Evolutionary conservation across 2,888 invertebrate species (phyloP), one percentile per base, ranked within the genome.

Genomic region (Chironomus tentans): DNA sequence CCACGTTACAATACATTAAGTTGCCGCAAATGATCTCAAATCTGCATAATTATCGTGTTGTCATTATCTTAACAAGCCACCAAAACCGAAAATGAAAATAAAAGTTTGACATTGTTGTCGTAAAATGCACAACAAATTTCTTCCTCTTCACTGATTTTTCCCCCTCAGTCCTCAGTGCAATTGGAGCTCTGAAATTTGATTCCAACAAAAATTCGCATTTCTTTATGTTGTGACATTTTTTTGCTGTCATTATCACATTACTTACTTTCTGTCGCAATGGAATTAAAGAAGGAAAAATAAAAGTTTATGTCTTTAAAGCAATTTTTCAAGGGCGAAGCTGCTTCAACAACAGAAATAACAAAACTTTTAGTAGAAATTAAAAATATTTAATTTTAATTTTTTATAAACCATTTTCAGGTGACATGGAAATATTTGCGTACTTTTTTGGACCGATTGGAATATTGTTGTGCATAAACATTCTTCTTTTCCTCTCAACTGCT

Each of bases 371-470:
- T 38, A 38, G 38, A 38, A 38, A 38, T 38, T 38, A 15, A 56
- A 56, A 56, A 56, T 18, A 56, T 56, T 56, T 65, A 3, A 50
- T 13, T 15, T 21, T 21, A 12, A 65, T 21, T 22, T 77, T 15
- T 69, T 15, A 61, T 47, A 77, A 72, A 24, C 77, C 76, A 13
- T 4, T 65, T 22, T 7, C 84, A 89, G 90, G 88, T 79, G 90
- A 91, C 83, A 87, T 89, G 84, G 93, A 94, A 83, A 91, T 93
- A 77, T 87, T 94, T 78, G 90, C 92, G 5, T 94, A 92, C 85
- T 94, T 94, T 86, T 93, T 89, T 82, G 93, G 92, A 6, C 94
- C 94, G 7, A 89, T 95, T 78, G 94, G 93, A 77, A 87, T 91
- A 78, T 86, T 94, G 78, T 86, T 94, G 79, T 87, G 90, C 79